A percentile compares a stretch with the other conserved stretches of the same genome.
Evolutionary conservation across 1,140 invertebrate genomes (phyloP).

Genomic region (Tetramorium parvispinum): DNA sequence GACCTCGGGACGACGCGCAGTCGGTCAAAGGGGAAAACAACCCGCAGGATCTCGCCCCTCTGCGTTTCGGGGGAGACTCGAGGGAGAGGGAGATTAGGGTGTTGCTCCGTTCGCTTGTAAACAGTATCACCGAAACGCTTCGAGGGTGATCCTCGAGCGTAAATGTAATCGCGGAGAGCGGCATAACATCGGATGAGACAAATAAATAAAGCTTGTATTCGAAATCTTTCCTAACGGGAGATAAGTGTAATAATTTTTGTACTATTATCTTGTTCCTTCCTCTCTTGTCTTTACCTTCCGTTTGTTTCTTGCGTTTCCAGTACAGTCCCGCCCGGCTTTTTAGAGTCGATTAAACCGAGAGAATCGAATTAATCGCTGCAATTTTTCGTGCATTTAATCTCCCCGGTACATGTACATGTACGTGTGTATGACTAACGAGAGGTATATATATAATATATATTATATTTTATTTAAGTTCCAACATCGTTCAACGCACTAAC

Average conservation of each 20-base stretch:
- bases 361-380: constrained; percentile 21
- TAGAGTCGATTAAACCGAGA: constrained; percentile 10
- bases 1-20: background rate
- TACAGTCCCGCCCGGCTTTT: background rate
- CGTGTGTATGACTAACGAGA: constrained; percentile 32
- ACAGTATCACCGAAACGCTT: background rate
- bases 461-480: constrained; percentile 18
- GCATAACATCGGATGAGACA: background rate
- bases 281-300: background rate
- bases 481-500: constrained; percentile 8
- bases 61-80: background rate
- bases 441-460: constrained; percentile 22
- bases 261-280: constrained; percentile 37
- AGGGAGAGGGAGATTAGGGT: constrained; percentile 35
- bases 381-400: constrained; percentile 29
- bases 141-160: background rate
- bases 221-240: constrained; percentile 18
- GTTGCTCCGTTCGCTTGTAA: constrained; percentile 22
- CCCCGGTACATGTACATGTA: background rate
- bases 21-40: background rate
- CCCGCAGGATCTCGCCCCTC: background rate
- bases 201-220: constrained; percentile 38
- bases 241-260: constrained; percentile 48
- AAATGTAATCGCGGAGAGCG: constrained; percentile 28
- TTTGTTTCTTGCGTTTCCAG: constrained; percentile 10